These are phyloP conservation scores for Calcarius lapponicus DNA, from an alignment of 2,797 vertebrate genomes.

Conservation along the genomic window DNA sequence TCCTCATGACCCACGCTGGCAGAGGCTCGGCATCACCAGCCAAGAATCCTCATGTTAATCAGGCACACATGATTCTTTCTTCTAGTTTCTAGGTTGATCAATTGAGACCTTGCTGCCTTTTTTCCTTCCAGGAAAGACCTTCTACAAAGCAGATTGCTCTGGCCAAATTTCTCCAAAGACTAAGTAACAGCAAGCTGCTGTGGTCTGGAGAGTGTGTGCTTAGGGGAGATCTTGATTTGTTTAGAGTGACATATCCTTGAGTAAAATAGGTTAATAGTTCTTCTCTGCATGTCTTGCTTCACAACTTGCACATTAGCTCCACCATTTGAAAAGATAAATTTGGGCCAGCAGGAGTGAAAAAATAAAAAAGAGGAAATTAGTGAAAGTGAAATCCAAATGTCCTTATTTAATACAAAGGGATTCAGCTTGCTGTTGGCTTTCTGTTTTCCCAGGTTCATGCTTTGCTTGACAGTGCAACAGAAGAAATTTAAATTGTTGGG, in stretches of 20 bases:
- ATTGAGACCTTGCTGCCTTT: not conserved
- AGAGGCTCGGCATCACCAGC: not conserved
- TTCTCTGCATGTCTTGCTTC: not conserved
- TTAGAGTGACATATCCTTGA: not conserved
- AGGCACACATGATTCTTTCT: not conserved
- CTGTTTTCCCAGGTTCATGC: not conserved
- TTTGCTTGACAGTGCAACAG: not conserved
- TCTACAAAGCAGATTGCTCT: not conserved
- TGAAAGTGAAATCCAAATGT: not conserved
- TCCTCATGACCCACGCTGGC: rapidly evolving
- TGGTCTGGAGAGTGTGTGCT: not conserved
- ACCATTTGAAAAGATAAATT: not conserved
- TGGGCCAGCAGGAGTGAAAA: not conserved
- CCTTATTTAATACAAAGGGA: not conserved
- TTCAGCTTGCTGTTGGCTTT: not conserved
- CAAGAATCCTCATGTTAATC: not conserved
- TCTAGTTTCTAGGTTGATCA: not conserved
- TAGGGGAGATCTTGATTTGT: not conserved
- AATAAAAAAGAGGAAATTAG: not conserved
- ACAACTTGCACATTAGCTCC: not conserved
- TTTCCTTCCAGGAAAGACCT: not conserved
- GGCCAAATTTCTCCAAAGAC: not conserved
- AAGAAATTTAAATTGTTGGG: not conserved
- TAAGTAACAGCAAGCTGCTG: not conserved
- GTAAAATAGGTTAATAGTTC: not conserved